A percentile compares a stretch with the other conserved stretches of the same genome.
These are phyloP conservation scores for Diglossa cyanea DNA, from an alignment of 2,797 vertebrate genomes.

Conservation along the genomic window DNA sequence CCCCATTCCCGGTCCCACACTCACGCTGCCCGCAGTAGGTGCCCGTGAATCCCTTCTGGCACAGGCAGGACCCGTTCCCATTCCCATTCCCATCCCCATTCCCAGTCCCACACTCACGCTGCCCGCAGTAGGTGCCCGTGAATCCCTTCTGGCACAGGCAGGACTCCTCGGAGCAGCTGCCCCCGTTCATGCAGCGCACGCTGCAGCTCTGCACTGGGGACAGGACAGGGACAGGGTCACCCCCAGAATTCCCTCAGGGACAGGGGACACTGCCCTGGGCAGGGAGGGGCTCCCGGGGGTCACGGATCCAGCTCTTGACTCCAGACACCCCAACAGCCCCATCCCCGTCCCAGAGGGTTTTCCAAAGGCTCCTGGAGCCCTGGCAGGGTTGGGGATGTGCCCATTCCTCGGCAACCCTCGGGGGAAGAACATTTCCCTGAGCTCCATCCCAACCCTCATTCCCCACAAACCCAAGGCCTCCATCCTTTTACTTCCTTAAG, in stretches of 20 bases:
- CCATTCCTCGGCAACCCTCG: background rate
- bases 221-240: background rate
- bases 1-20: too few species aligned
- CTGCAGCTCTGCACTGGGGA: background rate
- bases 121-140: background rate
- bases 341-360: background rate
- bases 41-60: too few species aligned
- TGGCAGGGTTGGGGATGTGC: background rate
- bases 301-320: background rate
- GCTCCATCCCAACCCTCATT: background rate
- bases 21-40: too few species aligned
- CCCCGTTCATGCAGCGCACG: background rate
- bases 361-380: background rate
- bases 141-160: background rate
- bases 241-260: background rate
- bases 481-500: accelerated
- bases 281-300: background rate
- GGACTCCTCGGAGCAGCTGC: background rate
- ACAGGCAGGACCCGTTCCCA: too few species aligned
- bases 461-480: background rate
- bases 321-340: background rate
- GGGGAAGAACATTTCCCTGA: background rate
- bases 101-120: background rate
- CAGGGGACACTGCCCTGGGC: background rate
- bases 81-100: too few species aligned